Evolutionary conservation across 2,888 invertebrate genomes (phyloP).

Genomic region (Agrilus cyanescens): DNA sequence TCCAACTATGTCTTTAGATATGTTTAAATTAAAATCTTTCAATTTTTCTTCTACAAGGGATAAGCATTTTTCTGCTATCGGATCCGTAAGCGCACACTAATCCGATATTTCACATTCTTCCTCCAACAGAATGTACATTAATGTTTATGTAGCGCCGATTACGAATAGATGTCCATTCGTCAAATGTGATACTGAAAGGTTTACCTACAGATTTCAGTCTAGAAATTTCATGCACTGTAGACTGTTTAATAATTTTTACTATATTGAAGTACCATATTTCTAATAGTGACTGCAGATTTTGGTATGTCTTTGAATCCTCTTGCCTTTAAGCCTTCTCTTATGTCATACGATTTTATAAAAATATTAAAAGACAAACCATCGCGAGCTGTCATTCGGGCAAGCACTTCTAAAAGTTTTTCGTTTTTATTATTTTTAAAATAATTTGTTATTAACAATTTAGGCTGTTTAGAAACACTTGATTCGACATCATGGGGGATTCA

Average conservation of each 20-base stretch:
- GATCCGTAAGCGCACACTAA: conserved; percentile 7
- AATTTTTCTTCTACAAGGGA: conserved; percentile 3
- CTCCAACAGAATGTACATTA: conserved; percentile 7
- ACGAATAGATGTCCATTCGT: conserved; percentile 10
- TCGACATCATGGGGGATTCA: conserved; percentile 4
- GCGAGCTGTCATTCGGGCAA: conserved; percentile 5
- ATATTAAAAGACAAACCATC: conserved; percentile 8
- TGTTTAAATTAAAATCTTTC: conserved; percentile 2
- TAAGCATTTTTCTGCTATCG: conserved; percentile 8
- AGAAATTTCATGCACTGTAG: conserved; percentile 7
- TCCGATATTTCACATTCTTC: conserved; percentile 8
- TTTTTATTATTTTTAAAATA: conserved; percentile 7
- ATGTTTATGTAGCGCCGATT: conserved; percentile 9
- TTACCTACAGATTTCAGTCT: conserved; percentile 10
- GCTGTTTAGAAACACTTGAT: conserved; percentile 4
- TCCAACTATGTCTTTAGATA: conserved; percentile 8
- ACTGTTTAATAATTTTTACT: conserved; percentile 6
- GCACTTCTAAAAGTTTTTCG: not conserved
- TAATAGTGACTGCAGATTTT: conserved; percentile 6
- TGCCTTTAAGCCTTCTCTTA: conserved; percentile 1
- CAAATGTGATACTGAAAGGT: conserved; percentile 10
- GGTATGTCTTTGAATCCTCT: conserved; percentile 8
- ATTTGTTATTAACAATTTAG: conserved; percentile 4
- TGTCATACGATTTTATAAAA: conserved; percentile 3
- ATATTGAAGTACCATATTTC: conserved; percentile 7